Conservation (phyloP, 1,140 invertebrate genomes). For the Macrobrachium nipponense region DNA sequence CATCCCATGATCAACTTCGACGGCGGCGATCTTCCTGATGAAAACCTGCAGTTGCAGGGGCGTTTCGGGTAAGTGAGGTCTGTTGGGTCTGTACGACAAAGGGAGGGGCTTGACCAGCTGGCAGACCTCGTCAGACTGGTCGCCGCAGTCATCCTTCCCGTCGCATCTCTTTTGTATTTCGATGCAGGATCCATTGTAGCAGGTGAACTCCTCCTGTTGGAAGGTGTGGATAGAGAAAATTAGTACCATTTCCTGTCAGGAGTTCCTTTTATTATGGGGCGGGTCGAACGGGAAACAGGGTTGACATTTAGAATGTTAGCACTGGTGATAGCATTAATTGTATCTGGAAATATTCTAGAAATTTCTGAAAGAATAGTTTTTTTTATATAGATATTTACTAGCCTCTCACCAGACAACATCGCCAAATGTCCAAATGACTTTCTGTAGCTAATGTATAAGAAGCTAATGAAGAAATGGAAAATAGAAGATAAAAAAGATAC, state of each 20-base stretch:
- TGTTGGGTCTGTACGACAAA: background rate
- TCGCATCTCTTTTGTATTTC: background rate
- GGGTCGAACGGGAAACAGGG: too few relatives aligned
- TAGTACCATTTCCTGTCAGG: background rate
- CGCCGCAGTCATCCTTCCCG: slow-evolving; percentile 16
- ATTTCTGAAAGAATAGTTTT: too few relatives aligned
- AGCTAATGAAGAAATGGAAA: too few relatives aligned
- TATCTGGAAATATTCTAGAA: too few relatives aligned
- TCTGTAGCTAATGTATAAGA: too few relatives aligned
- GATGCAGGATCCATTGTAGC: slow-evolving; percentile 1
- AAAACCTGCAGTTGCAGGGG: background rate
- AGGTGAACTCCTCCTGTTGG: slow-evolving; percentile 5
- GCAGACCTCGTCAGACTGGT: slow-evolving; percentile 14
- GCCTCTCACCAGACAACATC: too few relatives aligned
- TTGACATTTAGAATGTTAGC: too few relatives aligned
- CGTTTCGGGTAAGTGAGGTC: background rate
- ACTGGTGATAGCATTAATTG: too few relatives aligned
- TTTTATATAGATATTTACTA: too few relatives aligned
- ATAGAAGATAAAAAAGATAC: too few relatives aligned
- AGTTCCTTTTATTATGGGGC: too few relatives aligned
- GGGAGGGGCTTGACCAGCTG: background rate
- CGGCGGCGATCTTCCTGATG: background rate
- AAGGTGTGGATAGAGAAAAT: background rate
- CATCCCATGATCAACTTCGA: background rate
- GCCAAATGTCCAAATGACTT: too few relatives aligned